Conservation (phyloP, 2,888 invertebrate species). For the Cenopis cana region DNA sequence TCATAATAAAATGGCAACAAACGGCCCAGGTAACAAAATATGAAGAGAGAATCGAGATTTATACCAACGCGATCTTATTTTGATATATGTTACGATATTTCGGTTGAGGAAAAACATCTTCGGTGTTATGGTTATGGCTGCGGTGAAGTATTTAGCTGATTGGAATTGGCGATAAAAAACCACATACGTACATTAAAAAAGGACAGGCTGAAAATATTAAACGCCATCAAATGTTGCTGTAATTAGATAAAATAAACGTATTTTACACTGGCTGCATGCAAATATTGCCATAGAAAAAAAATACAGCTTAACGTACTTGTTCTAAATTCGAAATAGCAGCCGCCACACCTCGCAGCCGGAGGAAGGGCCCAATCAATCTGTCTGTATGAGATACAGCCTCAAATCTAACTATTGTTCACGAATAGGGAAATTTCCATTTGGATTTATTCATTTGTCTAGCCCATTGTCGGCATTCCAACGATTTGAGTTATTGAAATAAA, state of each 20-base stretch:
- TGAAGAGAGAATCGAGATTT: slow-evolving; percentile 81
- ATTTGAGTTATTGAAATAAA: slow-evolving; percentile 67
- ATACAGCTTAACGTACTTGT: slow-evolving; percentile 19
- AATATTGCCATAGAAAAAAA: not conserved
- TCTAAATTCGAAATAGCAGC: slow-evolving; percentile 46
- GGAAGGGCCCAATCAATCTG: slow-evolving; percentile 83
- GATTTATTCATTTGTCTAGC: slow-evolving; percentile 85
- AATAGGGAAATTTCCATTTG: slow-evolving; percentile 84
- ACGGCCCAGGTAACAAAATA: slow-evolving; percentile 84
- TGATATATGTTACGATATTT: slow-evolving; percentile 66
- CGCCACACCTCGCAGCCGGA: slow-evolving; percentile 64
- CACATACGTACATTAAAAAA: not conserved
- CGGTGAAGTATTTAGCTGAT: slow-evolving; percentile 21
- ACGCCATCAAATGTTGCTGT: not conserved
- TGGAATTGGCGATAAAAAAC: slow-evolving; percentile 19
- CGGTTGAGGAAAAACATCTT: slow-evolving; percentile 39
- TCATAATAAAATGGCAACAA: slow-evolving; percentile 85
- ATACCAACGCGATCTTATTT: slow-evolving; percentile 72
- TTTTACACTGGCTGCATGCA: slow-evolving; percentile 1
- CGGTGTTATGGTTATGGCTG: slow-evolving; percentile 3
- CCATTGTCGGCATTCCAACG: slow-evolving; percentile 73
- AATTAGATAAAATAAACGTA: not conserved
- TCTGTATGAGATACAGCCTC: slow-evolving; percentile 83
- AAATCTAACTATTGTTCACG: slow-evolving; percentile 84
- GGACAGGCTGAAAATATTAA: not conserved